Conservation (phyloP, 1,140 invertebrate genomes). For the Trinorchestia longiramus region DNA sequence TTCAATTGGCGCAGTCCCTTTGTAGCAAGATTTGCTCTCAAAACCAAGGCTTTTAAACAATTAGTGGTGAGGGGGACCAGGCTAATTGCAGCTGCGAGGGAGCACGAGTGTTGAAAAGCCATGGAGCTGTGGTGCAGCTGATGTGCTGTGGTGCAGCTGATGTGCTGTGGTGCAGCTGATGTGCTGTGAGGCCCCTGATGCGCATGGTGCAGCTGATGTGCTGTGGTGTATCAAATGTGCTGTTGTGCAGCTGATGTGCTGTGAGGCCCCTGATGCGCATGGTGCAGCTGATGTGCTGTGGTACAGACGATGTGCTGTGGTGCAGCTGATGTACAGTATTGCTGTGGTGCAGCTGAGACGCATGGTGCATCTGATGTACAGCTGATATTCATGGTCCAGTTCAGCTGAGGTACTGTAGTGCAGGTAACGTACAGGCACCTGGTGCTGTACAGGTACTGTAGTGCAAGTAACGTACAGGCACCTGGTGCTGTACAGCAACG, state of each 20-base stretch:
- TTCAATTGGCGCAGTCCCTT: not conserved
- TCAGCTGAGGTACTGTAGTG: too few relatives aligned
- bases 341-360: too few relatives aligned
- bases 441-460: too few relatives aligned
- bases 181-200: too few relatives aligned
- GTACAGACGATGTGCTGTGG: not conserved
- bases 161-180: too few relatives aligned
- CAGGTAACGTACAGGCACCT: too few relatives aligned
- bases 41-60: constrained; percentile 49
- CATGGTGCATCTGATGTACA: too few relatives aligned
- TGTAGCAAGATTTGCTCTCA: constrained; percentile 30
- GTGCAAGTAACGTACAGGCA: too few relatives aligned
- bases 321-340: not conserved
- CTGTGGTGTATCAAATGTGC: too few relatives aligned
- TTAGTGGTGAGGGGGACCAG: not conserved
- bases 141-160: not conserved
- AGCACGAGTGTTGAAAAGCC: not conserved
- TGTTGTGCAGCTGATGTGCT: too few relatives aligned
- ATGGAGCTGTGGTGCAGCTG: not conserved
- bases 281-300: not conserved
- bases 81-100: constrained; percentile 35
- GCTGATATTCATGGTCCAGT: not conserved
- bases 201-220: not conserved
- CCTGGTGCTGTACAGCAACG: too few relatives aligned
- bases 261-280: too few relatives aligned